phyloP scores from a whole-genome alignment of 2,888 invertebrate genomes.

The Eurytoma californica region DNA sequence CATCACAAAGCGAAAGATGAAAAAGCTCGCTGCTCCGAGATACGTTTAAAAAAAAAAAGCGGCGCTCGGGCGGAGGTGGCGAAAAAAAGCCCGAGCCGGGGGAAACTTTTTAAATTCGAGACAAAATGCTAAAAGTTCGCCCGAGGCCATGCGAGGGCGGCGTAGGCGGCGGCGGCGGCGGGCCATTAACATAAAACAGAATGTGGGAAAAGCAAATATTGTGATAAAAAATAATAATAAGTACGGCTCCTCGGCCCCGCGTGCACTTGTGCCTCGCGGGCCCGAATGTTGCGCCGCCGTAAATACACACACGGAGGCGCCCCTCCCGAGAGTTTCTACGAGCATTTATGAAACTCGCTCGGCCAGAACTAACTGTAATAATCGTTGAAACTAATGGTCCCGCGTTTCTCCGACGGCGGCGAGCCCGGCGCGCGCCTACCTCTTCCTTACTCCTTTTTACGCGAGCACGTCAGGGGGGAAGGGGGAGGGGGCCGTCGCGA shows the following conservation, averaged over 20 bases:
- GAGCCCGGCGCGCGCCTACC: not conserved
- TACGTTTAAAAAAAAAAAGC: no score
- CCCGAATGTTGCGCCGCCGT: not conserved
- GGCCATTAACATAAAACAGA: conserved; percentile 71
- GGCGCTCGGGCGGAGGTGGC: conserved; percentile 9
- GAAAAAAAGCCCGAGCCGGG: conserved; percentile 49
- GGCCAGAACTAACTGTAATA: conserved; percentile 74
- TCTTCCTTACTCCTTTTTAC: no score
- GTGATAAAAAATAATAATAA: conserved; percentile 68
- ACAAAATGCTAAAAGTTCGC: conserved; percentile 72
- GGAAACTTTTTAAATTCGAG: conserved; percentile 71
- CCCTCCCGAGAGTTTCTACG: conserved; percentile 62
- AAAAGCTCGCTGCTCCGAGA: conserved; percentile 51
- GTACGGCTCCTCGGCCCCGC: conserved; percentile 23
- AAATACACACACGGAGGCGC: not conserved
- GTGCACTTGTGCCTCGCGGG: conserved; percentile 24
- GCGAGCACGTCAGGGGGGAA: no score
- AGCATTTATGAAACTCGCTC: conserved; percentile 73
- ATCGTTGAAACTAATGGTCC: conserved; percentile 74
- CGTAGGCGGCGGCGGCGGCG: conserved; percentile 55
- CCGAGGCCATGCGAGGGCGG: conserved; percentile 65
- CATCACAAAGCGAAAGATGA: no score
- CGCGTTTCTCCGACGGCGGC: conserved; percentile 58
- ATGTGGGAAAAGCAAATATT: conserved; percentile 66
- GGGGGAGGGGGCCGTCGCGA: no score